These are phyloP conservation scores for Callorhinus ursinus DNA, from an alignment of 2,113 vertebrate species.

Conservation along the genomic window DNA sequence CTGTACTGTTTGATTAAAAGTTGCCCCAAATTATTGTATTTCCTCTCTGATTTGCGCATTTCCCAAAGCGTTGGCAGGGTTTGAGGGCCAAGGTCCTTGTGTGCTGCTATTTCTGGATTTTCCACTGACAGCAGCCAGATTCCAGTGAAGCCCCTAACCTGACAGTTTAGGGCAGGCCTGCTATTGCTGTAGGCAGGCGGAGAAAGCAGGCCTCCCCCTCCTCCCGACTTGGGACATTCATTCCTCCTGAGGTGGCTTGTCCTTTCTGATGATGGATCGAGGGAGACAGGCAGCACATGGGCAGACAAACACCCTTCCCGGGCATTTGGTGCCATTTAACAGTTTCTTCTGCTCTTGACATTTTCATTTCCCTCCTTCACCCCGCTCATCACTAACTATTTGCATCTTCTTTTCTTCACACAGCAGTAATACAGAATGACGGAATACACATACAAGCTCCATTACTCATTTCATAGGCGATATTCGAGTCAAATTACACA, in stretches of 20 bases:
- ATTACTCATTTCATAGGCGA: slow-evolving; percentile 78
- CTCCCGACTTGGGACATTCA: slow-evolving; percentile 81
- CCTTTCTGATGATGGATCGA: slow-evolving; percentile 90
- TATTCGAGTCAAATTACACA: slow-evolving; percentile 72
- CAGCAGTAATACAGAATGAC: slow-evolving; percentile 86
- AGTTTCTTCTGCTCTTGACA: slow-evolving; percentile 90
- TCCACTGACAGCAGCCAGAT: slow-evolving; percentile 85
- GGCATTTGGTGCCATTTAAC: slow-evolving; percentile 94
- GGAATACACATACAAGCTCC: slow-evolving; percentile 80
- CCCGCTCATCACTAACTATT: slow-evolving; percentile 86
- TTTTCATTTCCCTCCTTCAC: slow-evolving; percentile 89
- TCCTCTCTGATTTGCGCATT: not conserved
- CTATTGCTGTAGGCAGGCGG: slow-evolving; percentile 84
- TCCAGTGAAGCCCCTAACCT: slow-evolving; percentile 81
- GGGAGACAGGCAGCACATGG: slow-evolving; percentile 92
- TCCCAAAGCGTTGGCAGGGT: not conserved
- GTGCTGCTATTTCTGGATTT: slow-evolving; percentile 77
- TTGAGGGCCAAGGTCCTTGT: slow-evolving; percentile 66
- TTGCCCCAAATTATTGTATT: not conserved
- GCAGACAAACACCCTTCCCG: slow-evolving; percentile 88
- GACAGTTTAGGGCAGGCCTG: slow-evolving; percentile 85
- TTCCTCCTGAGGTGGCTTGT: slow-evolving; percentile 90
- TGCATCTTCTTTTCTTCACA: slow-evolving; percentile 83
- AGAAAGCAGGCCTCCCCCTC: slow-evolving; percentile 73
- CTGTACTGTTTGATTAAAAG: not conserved